Base-by-base conservation (phyloP, 2,113 vertebrate genomes). In the Callocephalon fimbriatum region DNA sequence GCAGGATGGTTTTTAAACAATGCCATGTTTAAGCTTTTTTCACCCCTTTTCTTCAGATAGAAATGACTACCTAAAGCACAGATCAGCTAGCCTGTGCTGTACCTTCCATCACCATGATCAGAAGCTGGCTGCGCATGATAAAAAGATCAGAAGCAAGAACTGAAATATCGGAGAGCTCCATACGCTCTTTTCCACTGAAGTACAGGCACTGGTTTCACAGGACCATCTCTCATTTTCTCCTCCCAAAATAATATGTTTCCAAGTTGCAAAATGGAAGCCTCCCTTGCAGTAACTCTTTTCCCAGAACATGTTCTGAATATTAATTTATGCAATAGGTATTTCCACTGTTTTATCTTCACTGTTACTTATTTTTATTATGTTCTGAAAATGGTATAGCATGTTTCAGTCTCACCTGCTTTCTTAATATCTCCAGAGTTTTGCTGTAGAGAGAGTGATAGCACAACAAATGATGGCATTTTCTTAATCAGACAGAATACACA, bases 401-500 rank as follows among this genome's bases (percentile, higher is more conserved):
- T 50, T 93, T 47, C 32, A 73, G 29, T 78, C 61, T 84, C 66
- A 91, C 44, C 38, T 58, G 56, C 37, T 78, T 92, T 80, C 72
- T 74, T 78, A 83, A 78, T 37, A 71, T 51, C 72, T 77, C 17
- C 10, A 23, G 32, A 63, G 18, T 82, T 90, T 40, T 70, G 12
- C 25, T 68, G 47, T 19, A 72, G 18, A 73, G 47, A 61, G 45
- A 21, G 35, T 66, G 31, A 56, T 44, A 91, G 32, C n/a, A 45
- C 45, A 78, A 56, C 32, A 86, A 66, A 31, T 2, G 1, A 59
- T 10, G 42, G 59, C 75, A 48, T 90, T 88, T 81, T 81, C 76
- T 70, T 92, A 75, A 75, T 51, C 50, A 66, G 10, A 61, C 65
- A 85, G 88, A 81, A 87, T 23, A 16, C n/a, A 61, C 45, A 95